A percentile compares a stretch with the other conserved stretches of the same genome.
phyloP scores from a whole-genome alignment of 37 sponge, comb jelly and placozoan species.

The Dysidea cf. avara region DNA sequence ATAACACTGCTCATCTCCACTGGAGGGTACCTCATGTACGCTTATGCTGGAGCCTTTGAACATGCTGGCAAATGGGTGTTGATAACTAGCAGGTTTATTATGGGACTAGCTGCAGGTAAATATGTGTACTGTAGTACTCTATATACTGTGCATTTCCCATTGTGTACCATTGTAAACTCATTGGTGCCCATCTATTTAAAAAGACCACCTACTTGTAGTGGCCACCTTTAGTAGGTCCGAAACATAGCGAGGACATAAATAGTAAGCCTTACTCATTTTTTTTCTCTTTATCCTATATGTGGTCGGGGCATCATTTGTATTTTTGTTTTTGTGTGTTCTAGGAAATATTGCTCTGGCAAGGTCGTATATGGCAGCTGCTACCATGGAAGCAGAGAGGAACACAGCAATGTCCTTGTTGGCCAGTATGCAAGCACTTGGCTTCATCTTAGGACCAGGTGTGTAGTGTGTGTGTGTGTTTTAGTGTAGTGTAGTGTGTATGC shows the following conservation, averaged over 20 bases:
- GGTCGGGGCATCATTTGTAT: too few species aligned
- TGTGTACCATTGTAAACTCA: too few species aligned
- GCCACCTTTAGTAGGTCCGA: too few species aligned
- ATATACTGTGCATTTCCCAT: too few species aligned
- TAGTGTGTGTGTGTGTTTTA: conserved; percentile 13
- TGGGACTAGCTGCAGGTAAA: conserved; percentile 76
- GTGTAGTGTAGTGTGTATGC: too few species aligned
- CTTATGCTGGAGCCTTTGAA: conserved; percentile 63
- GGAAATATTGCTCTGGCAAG: conserved; percentile 68
- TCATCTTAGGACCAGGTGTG: conserved; percentile 89
- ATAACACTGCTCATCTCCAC: conserved; percentile 48
- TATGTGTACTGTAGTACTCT: too few species aligned
- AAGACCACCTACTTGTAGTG: too few species aligned
- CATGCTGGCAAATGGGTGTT: conserved; percentile 39
- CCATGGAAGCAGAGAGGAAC: conserved; percentile 69
- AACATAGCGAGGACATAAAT: too few species aligned
- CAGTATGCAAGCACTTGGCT: conserved; percentile 73
- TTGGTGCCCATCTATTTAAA: too few species aligned
- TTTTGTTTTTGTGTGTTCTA: too few species aligned
- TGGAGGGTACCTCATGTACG: conserved; percentile 60
- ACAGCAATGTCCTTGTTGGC: conserved; percentile 76
- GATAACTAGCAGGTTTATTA: conserved; percentile 38
- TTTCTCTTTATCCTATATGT: too few species aligned
- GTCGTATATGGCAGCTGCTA: conserved; percentile 79
- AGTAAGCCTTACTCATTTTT: too few species aligned